Conservation (phyloP, 1,140 invertebrate species). For the Anthonomus grandis region DNA sequence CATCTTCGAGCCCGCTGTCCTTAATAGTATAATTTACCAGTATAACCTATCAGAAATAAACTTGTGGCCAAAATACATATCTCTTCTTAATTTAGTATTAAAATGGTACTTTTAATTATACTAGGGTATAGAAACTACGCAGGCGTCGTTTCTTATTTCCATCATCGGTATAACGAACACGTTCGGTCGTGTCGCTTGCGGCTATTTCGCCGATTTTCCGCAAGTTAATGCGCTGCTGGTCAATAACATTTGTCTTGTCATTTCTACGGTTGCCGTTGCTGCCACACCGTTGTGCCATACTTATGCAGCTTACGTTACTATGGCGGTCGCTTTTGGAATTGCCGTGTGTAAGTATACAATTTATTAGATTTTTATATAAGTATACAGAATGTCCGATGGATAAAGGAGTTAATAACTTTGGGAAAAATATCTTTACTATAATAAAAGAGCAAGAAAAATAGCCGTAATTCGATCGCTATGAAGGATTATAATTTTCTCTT, state of each 20-base stretch:
- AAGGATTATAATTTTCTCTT: too few species aligned
- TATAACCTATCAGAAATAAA: too few species aligned
- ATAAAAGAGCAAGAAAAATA: too few species aligned
- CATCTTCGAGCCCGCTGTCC: too few species aligned
- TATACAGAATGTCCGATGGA: too few species aligned
- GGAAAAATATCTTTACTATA: too few species aligned
- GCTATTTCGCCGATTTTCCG: slow-evolving; percentile 81
- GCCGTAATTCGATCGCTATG: too few species aligned
- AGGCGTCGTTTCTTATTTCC: slow-evolving; percentile 86
- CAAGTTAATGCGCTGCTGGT: slow-evolving; percentile 87
- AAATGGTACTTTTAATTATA: too few species aligned
- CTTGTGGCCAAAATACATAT: too few species aligned
- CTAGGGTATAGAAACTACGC: slow-evolving; percentile 68
- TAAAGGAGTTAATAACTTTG: too few species aligned
- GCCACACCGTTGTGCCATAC: slow-evolving; percentile 78
- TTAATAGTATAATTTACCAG: too few species aligned
- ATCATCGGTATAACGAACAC: slow-evolving; percentile 96
- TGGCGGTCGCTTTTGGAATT: slow-evolving; percentile 91
- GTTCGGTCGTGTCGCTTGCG: slow-evolving; percentile 80
- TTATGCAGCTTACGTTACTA: slow-evolving; percentile 73
- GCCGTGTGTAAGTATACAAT: slow-evolving; percentile 84
- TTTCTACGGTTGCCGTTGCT: slow-evolving; percentile 83
- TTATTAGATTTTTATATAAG: too few species aligned
- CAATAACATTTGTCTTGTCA: slow-evolving; percentile 90
- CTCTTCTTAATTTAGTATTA: background rate